Base-by-base conservation (phyloP, 2,113 vertebrate genomes). In the Eulemur rufifrons region DNA sequence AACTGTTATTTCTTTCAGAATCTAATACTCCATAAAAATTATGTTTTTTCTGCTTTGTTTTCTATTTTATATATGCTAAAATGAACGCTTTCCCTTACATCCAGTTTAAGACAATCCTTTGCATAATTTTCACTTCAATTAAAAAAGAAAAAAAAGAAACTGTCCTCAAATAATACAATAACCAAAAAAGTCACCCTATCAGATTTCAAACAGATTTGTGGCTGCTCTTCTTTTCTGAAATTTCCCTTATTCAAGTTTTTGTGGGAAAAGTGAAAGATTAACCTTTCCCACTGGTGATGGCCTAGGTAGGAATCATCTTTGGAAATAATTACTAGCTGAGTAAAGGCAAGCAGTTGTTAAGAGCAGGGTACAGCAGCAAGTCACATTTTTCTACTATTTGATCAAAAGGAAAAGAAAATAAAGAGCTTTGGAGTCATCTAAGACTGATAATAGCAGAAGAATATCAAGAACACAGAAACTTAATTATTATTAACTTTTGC, bases 1-100 rank as follows among this genome's bases (percentile, higher is more conserved):
- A 97, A 86, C 69, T 96, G 95, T 91, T 95, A 86, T 87, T 97
- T 96, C 95, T 93, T 96, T 95, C 96, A 86, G 97, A 97, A 89
- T 96, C 97, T 93, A 96, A 94, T 90, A 86, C 54, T 68, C 80
- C 39, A 91, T 81, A 91, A 96, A 94, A 98, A 96, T 42, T 91
- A 85, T 42, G 71, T 80, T 92, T 93, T 85, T 84, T 97, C 89
- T 96, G 80, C 52, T 83, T 54, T 54, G 61, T 34, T 89, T 96
- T 95, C 91, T 83, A 95, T 86, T 93, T 78, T 87, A 82, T 69
- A 71, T 74, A 54, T 76, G 91, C 47, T 56, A 87, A 66, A 12
- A 93, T 45, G 45, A 96, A 81, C 9, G 12, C 45, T 69, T 86
- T 71, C 54, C 45, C n/a, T 86, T 95, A 93, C 13, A 59, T 45